Base-by-base conservation (phyloP, 2,888 invertebrate genomes). In the Polia nebulosa region DNA sequence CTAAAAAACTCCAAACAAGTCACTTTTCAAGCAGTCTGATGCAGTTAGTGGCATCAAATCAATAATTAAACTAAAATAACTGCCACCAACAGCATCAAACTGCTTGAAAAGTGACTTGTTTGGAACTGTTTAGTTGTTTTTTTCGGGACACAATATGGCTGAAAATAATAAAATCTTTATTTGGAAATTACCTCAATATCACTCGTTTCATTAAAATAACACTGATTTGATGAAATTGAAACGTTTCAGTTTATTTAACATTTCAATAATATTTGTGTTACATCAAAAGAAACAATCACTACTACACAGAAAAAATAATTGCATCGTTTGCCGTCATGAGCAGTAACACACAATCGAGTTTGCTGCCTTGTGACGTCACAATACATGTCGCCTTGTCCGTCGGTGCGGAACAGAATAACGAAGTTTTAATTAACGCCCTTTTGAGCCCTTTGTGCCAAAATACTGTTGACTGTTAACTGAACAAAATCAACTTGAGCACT, bases 391-490 rank as follows among this genome's bases (percentile, higher is more conserved):
- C 55, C 32, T 53, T 64, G 68, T 41, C 79, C 66, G 51, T 15
- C 72, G 59, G 72, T 60, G 84, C 77, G 84, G 83, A 85, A 85
- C 68, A 84, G 55, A 81, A 82, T 87, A 87, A 88, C 81, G 85
- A 88, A 80, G 80, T 82, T 86, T 82, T 82, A 77, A 82, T 82
- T 75, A 74, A 70, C 67, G 62, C 55, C 34, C 55, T 70, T 74
- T 78, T 78, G 68, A 78, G 27, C 51, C 64, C 66, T 78, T 78
- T 80, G 82, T 74, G 32, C 41, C 49, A 32, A 59, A 66, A 61
- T 64, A 69, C 68, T 53, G 39, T 58, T 34, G 45, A 61, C 45
- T 70, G 62, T 56, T 41, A 53, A 51, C 57, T 7, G 55, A 67
- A 81, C 60, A 69, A 64, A 76, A 77, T 60, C 20, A 71, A 74